A percentile compares a stretch with the other conserved stretches of the same genome.
These are phyloP conservation scores for Chorisops tibialis DNA, from an alignment of 2,888 invertebrate genomes.

Conservation along the genomic window DNA sequence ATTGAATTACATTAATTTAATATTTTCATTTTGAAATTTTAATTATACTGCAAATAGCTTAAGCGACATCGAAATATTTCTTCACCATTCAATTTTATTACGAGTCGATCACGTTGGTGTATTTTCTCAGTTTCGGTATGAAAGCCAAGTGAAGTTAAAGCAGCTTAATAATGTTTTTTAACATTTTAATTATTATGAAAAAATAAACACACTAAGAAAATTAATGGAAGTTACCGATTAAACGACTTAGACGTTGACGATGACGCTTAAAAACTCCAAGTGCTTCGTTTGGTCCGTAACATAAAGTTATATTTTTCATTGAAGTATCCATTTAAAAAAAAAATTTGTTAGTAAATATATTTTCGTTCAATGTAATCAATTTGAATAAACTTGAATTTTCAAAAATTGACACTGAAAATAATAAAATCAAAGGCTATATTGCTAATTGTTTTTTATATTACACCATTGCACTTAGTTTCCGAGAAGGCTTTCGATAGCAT, in stretches of 20 bases:
- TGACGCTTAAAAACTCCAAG: slow-evolving; percentile 22
- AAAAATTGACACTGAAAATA: no score
- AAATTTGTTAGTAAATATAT: no score
- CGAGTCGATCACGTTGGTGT: slow-evolving; percentile 20
- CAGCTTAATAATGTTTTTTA: not conserved
- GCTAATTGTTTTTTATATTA: no score
- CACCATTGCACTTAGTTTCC: no score
- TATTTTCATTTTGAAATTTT: not conserved
- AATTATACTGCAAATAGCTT: slow-evolving; percentile 21
- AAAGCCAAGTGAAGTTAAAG: slow-evolving; percentile 19
- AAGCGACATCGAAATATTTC: slow-evolving; percentile 28
- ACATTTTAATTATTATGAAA: not conserved
- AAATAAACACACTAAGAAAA: not conserved
- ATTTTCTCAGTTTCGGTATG: slow-evolving; percentile 19
- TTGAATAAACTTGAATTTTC: no score
- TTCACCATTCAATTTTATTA: slow-evolving; percentile 17
- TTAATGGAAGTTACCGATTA: slow-evolving; percentile 10
- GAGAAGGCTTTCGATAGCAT: no score
- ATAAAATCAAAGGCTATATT: no score
- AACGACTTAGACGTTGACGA: slow-evolving; percentile 18
- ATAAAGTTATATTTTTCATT: slow-evolving; percentile 23
- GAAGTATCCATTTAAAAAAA: not conserved
- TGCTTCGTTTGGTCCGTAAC: slow-evolving; percentile 26
- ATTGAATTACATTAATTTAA: no score
- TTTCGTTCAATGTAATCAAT: not conserved